A percentile compares a stretch with the other conserved stretches of the same genome.
Conservation (phyloP, 2,113 vertebrate genomes). For the Hyperoodon ampullatus region DNA sequence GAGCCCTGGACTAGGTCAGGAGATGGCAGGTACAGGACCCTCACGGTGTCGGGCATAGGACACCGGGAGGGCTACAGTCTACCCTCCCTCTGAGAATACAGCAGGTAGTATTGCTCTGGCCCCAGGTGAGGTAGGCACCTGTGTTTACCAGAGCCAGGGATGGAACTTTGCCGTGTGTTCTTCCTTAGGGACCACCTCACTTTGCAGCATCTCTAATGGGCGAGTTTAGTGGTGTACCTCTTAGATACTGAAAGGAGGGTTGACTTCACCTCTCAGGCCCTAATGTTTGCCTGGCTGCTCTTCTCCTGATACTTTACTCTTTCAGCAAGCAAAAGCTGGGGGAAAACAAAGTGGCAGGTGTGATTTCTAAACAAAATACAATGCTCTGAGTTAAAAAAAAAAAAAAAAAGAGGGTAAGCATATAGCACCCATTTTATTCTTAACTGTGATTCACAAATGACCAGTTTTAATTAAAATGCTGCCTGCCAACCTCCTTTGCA, state of each 20-base stretch:
- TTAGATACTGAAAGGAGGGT: constrained; percentile 7
- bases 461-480: constrained; percentile 79
- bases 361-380: constrained; percentile 74
- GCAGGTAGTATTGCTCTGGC: accelerated
- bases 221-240: neutral
- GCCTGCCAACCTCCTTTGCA: constrained; percentile 70
- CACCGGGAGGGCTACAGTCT: neutral
- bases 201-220: neutral
- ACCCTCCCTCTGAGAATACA: neutral
- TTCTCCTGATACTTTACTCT: constrained; percentile 55
- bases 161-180: neutral
- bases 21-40: neutral
- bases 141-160: accelerated
- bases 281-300: constrained; percentile 59
- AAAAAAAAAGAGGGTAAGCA: neutral
- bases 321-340: neutral
- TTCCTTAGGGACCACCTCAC: no score
- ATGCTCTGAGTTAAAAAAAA: constrained; percentile 51
- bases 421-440: constrained; percentile 63
- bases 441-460: constrained; percentile 72
- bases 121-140: neutral
- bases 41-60: neutral
- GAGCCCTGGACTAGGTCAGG: neutral
- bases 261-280: constrained; percentile 34
- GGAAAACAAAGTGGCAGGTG: neutral